phyloP scores from a whole-genome alignment of 2,888 invertebrate genomes.

The Atherix ibis region DNA sequence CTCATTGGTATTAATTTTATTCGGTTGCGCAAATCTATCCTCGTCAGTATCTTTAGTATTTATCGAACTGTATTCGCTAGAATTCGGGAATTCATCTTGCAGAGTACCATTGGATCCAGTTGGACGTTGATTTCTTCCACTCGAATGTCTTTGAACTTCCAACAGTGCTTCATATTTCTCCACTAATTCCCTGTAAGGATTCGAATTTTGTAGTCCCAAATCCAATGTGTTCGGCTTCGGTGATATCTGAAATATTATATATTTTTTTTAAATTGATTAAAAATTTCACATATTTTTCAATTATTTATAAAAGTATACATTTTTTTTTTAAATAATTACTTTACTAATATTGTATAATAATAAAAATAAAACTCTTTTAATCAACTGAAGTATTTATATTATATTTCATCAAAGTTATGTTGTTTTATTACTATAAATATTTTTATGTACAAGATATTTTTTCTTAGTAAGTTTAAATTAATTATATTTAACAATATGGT shows the following conservation, averaged over 20 bases:
- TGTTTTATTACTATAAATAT: no score
- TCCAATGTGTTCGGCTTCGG: constrained; percentile 20
- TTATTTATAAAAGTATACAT: constrained; percentile 1
- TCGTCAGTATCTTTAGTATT: constrained; percentile 47
- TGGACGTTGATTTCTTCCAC: constrained; percentile 36
- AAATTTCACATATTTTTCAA: constrained; percentile 11
- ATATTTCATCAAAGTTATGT: no score
- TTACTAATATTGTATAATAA: no score
- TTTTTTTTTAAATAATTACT: no score
- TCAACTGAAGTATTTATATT: no score
- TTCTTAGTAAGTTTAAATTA: no score
- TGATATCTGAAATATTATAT: constrained; percentile 16
- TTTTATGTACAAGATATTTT: no score
- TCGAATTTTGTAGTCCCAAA: constrained; percentile 31
- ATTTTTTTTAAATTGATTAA: no score
- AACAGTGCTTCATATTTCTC: constrained; percentile 73
- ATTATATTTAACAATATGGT: no score
- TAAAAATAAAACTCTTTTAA: no score
- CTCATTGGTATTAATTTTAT: not conserved
- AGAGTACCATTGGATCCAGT: constrained; percentile 10
- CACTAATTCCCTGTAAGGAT: constrained; percentile 64
- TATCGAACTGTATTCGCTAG: constrained; percentile 52
- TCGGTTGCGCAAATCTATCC: constrained; percentile 26
- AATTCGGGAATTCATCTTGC: constrained; percentile 55
- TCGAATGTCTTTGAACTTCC: constrained; percentile 55